Base-by-base conservation (phyloP, 2,113 vertebrate genomes). In the Sander lucioperca region DNA sequence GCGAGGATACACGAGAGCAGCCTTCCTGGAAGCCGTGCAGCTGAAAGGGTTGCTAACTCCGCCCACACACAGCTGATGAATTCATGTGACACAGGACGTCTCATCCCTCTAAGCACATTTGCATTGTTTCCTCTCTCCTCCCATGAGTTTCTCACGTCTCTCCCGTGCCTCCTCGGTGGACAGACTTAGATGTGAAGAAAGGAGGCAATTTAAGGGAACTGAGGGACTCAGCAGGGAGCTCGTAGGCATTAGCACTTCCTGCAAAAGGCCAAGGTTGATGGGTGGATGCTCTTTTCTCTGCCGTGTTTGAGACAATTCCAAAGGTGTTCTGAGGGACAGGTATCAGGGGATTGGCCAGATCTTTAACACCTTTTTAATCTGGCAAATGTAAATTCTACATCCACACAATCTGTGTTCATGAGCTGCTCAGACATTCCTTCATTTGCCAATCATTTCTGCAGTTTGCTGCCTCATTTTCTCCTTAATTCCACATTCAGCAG, bases 391-490 rank as follows among this genome's bases (percentile, higher is more conserved):
- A 62, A 12, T 71, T 51, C 23, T 11, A 18, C 51, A 57, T 58
- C 48, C 47, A 47, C 43, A 36, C 39, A 75, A 53, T 84, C 77
- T 14, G 36, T 18, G 53, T n/a, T 62, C 14, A 56, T 15, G 65
- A 74, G 71, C 23, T 53, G 5, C 50, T 58, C 68, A 5, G 68
- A 48, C 70, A 27, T 66, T 2, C 2, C n/a, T 61, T 80, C n/a
- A 16, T 56, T 59, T 66, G 48, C 39, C 64, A 75, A 53, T 84
- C 51, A 50, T 59, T 51, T 45, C 66, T 59, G 51, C 33, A n/a
- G 16, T 66, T 69, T 27, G 58, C 74, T 13, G 70, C 78, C 74
- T 84, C 71, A 59, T 85, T 85, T 82, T 56, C 74, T 48, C 45
- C 67, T 69, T 77, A 75, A 50, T 84, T 72, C 56, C 51, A 82